phyloP scores from a whole-genome alignment of 2,113 vertebrate species.

The Promerops cafer region DNA sequence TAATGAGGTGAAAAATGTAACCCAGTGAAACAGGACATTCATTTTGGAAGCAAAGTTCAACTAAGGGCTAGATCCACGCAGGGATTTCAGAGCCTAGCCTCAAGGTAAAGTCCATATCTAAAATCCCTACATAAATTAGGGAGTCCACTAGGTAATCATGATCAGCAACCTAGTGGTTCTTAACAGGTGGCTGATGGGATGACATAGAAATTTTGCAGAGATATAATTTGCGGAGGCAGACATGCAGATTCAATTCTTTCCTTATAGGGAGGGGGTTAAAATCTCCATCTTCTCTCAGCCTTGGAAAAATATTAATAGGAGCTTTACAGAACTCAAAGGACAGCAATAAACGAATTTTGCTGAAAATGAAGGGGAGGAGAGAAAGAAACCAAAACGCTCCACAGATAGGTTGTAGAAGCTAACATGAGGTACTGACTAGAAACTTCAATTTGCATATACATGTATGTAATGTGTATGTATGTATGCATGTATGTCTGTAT shows the following conservation, averaged over 20 bases:
- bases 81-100: neutral
- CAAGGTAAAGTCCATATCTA: neutral
- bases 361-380: neutral
- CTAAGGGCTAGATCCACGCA: neutral
- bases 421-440: neutral
- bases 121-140: neutral
- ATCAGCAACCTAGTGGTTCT: neutral
- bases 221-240: neutral
- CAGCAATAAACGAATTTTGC: neutral
- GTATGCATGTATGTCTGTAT: too few relatives aligned
- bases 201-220: neutral
- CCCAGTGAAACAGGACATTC: neutral
- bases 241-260: neutral
- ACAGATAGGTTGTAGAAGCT: neutral
- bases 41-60: neutral
- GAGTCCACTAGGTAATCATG: neutral
- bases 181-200: neutral
- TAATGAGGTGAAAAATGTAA: neutral
- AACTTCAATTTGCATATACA: fast-evolving
- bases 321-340: neutral
- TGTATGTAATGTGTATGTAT: neutral
- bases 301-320: neutral
- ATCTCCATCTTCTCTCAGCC: neutral
- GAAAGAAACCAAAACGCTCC: neutral
- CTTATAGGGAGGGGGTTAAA: neutral